phyloP scores from a whole-genome alignment of 2,113 vertebrate genomes.

The Perccottus glenii region DNA sequence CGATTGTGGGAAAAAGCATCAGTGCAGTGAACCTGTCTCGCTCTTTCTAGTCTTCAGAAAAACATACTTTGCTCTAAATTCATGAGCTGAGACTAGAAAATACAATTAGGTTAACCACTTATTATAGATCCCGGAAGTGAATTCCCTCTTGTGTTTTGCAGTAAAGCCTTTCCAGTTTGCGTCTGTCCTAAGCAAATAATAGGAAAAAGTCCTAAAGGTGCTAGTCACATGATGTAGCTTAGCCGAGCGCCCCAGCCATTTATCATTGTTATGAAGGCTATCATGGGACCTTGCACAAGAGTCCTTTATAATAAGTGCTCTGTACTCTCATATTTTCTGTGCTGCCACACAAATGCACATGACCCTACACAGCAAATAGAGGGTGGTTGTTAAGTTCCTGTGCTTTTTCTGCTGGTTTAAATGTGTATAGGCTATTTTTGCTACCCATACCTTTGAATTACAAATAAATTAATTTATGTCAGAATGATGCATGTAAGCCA shows the following conservation, averaged over 20 bases:
- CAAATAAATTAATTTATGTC: too few species aligned
- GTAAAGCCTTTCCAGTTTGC: conserved; percentile 20
- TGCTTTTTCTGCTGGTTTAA: conserved; percentile 30
- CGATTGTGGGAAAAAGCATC: background rate
- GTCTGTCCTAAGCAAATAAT: conserved; percentile 3
- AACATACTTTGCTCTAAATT: conserved; percentile 3
- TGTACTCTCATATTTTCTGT: conserved; percentile 49
- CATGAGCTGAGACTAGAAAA: conserved; percentile 30
- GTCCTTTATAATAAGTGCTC: conserved; percentile 63
- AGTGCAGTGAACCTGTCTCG: background rate
- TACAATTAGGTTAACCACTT: conserved; percentile 25
- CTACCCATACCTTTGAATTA: too few species aligned
- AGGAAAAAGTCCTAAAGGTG: conserved; percentile 28
- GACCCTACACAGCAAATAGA: conserved; percentile 27
- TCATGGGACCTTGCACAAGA: conserved; percentile 65
- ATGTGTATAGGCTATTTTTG: conserved; percentile 22
- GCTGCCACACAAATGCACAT: conserved; percentile 49
- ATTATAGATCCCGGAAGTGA: conserved; percentile 31
- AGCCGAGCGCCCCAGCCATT: conserved; percentile 49
- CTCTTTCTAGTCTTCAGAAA: background rate
- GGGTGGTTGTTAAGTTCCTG: conserved; percentile 8
- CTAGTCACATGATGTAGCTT: conserved; percentile 47
- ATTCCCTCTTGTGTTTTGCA: conserved; percentile 24
- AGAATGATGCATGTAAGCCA: too few species aligned
- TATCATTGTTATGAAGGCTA: conserved; percentile 72